Base-by-base conservation (phyloP, 2,888 invertebrate species). In the Eristalis arbustorum region DNA sequence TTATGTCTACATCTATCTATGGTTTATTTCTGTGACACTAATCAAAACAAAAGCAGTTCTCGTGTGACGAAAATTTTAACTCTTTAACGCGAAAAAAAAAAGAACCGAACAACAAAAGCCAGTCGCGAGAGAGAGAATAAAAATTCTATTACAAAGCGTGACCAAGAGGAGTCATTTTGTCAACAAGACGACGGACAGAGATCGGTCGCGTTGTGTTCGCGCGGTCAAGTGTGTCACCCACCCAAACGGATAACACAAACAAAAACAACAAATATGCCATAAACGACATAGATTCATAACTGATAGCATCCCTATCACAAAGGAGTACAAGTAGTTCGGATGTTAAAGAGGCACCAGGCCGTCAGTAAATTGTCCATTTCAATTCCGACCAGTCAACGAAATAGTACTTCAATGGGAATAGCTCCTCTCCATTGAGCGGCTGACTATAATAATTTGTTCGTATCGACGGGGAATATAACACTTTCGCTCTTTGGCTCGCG, bases 41-140 rank as follows among this genome's bases (percentile, higher is more conserved):
- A 83, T 79, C 87, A 87, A 87, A 87, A 87, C 78, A 87, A 87
- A 83, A 79, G 72, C 71, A 49, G 49, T 49, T 74, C 68, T 73
- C 63, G 18, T 67, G 74, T 79, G 71, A 57, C 49, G 61, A 66
- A 49, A 49, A 8, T 66, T 71, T 71, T 18, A 63, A 78, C 67
- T 67, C 37, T 76, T 71, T 49, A 59, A 8, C 64, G 22, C 18
- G 18, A 18, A 18, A 49, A 18, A 49, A 49, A 18, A 49, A 18
- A 49, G 18, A 49, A 18, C 25, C 25, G 25, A 25, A 1, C 2
- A 25, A 25, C 25, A 25, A 25, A n/a, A n/a, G n/a, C n/a, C n/a
- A n/a, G n/a, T n/a, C n/a, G n/a, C n/a, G n/a, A n/a, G n/a, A n/a
- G n/a, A n/a, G n/a, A n/a, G 18, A n/a, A 8, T 2, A 34, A n/a